Evolutionary conservation across 2,113 vertebrate species (phyloP), one percentile per base, ranked within the genome.

Genomic region (Motacilla alba): DNA sequence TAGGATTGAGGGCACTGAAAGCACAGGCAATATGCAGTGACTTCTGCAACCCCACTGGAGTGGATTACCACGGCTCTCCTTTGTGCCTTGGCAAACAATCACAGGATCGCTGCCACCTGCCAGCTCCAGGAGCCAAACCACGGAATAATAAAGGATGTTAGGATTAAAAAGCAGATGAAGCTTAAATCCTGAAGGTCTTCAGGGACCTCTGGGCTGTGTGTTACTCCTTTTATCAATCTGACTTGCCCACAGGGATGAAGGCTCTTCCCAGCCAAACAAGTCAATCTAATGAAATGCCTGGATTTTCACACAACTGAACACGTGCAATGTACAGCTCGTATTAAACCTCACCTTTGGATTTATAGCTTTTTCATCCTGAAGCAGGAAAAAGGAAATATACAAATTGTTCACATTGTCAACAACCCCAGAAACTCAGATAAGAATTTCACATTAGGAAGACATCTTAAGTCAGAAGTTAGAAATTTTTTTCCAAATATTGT

Each of bases 1-100:
- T 7, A 26, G 46, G 35, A 20, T 41, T 77, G 27, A 63, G 44
- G 35, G 11, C 28, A 49, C 66, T 76, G 68, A 82, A 96, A 97
- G 33, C 92, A 91, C 35, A 69, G 92, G 94, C 63, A 86, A 82
- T 72, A 95, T 78, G 87, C 83, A 89, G 37, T 59, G 67, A 70
- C 74, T 97, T 66, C 84, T 80, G 84, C 62, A 93, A 94, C 90
- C 78, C 74, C 55, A 72, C 73, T n/a, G 41, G 79, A 94, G 84
- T 89, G 93, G 92, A 96, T 97, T 96, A 63, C 78, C 83, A 78
- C 3, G 5, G 69, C 84, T 97, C 85, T 79, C 82, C 91, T 96
- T 96, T 78, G 87, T 95, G 92, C 74, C 75, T 35, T 96, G 89
- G 95, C 85, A 97, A 56, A 44, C 95, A 97, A 97, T 97, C 95